Evolutionary conservation across 2,888 invertebrate species (phyloP), one percentile per base, ranked within the genome.

Genomic region (Spodoptera picta): DNA sequence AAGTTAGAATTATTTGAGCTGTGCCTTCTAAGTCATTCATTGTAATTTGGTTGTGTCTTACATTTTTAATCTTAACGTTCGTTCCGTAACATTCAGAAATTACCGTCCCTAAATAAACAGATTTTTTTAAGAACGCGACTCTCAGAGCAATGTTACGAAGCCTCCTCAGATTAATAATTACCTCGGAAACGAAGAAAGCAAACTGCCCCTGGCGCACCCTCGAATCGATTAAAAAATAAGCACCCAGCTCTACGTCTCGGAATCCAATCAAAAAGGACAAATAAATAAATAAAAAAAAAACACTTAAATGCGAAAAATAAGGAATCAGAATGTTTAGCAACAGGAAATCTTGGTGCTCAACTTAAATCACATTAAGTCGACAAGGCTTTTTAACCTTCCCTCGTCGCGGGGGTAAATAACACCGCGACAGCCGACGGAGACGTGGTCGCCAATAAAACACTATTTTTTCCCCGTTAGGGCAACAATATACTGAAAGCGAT

Each of bases 401-500:
- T 74, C 73, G 76, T 75, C 72, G 69, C 71, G 65, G 66, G 75
- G 75, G 88, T 85, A 90, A 92, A 91, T 84, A 91, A 83, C 82
- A 78, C 77, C 77, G 73, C 77, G 82, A 85, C 85, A 84, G 86
- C 79, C 77, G 74, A 80, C 84, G 83, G 85, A 85, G 81, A 85
- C 85, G 83, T 86, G 88, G 88, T 84, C 84, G 82, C 88, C 88
- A 90, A 90, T 91, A 89, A 90, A 91, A 87, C 87, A 87, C 89
- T 87, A 90, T 90, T 92, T 91, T 87, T 87, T 88, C 83, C 85
- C 73, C 75, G 60, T 70, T 55, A 57, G n/a, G 75, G 9, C 60
- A 3, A 43, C 45, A 42, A 0, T 31, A 46, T 14, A 67, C 53
- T 54, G 52, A 50, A 76, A 54, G 71, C 75, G 42, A 63, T 59